Evolutionary conservation across 1,140 invertebrate genomes (phyloP), one percentile per base, ranked within the genome.

Genomic region (Antheraea mylitta): DNA sequence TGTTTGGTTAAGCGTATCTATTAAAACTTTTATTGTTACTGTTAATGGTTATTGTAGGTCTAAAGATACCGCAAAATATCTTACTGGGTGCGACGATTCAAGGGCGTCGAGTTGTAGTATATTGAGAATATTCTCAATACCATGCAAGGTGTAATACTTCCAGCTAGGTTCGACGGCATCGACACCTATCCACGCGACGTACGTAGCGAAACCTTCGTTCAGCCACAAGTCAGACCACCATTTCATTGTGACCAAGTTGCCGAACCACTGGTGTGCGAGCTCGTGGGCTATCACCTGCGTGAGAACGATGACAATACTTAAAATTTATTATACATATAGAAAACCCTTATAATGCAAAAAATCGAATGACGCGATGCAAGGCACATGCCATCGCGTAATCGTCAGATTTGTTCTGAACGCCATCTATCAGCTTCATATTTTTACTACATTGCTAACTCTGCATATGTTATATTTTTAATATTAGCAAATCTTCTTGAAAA

Each of bases 171-270:
- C 93, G 22, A 95, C 89, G 61, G 94, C 90, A 63, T 93, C 85
- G 2, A 95, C 92, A 18, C 95, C 95, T 22, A 95, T 76, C 0
- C 92, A 93, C 18, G 94, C 94, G 72, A 95, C 93, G 86, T 95
- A 97, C 0, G 96, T 96, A 6, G 97, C 97, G 83, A 98, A 97
- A 10, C 97, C 97, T 87, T 98, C 97, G 85, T 97, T 98, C 0
- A 98, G 91, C 97, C 97, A 98, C 0, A 98, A 87, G 87, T 98
- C 96, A 4, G 94, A 94, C 96, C 96, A 97, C 96, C 96, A 97
- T 77, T 94, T 94, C 94, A 96, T 96, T 0, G 96, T 97, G 0
- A 97, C 96, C 76, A 97, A 87, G 88, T 97, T 96, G 16, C 95
- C 95, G 86, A 96, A 96, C 96, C 96, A 95, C 81, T 95, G 95